Base-by-base conservation (phyloP, 2,113 vertebrate genomes). In the Orientallactaga bullata region DNA sequence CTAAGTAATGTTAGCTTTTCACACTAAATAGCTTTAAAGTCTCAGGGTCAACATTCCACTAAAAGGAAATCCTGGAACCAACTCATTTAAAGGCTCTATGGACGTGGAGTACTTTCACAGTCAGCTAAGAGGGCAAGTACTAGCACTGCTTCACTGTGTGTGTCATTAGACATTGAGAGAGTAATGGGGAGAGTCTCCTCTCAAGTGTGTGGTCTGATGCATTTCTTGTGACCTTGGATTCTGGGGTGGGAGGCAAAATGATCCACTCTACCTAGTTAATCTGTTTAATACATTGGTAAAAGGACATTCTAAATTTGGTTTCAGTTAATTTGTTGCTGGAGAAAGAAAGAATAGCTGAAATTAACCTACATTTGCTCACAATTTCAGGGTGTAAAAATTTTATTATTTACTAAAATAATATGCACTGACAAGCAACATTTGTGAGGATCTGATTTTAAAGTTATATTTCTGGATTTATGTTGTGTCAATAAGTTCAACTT, bases 1-100 rank as follows among this genome's bases (percentile, higher is more conserved):
- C 93, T 89, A 89, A 63, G 30, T 78, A 87, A 72, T 91, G 42
- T 20, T 28, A 90, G 15, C 39, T 90, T 83, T 42, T 94, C 89
- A 74, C 8, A 81, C 47, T 88, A 94, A 95, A 90, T 80, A 81
- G 72, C 73, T 95, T 86, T 89, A 85, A 85, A 90, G 68, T 81
- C 73, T 78, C 84, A 65, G 71, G 87, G 93, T 89, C 92, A 74
- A 71, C 26, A 42, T 2, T 60, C 9, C 30, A 89, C 88, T 96
- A 90, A 96, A 95, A 96, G 77, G 61, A 96, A 96, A 96, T 95
- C 77, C 93, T 94, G 93, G 94, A 96, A 96, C 30, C 21, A 80
- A 94, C 47, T 66, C 90, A 87, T 78, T 83, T 95, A 93, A 90
- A 95, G 80, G 11, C 80, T 91, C 58, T 92, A 51, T 85, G 77